Conservation (phyloP, 2,888 invertebrate genomes). For the Frankliniella fusca region DNA sequence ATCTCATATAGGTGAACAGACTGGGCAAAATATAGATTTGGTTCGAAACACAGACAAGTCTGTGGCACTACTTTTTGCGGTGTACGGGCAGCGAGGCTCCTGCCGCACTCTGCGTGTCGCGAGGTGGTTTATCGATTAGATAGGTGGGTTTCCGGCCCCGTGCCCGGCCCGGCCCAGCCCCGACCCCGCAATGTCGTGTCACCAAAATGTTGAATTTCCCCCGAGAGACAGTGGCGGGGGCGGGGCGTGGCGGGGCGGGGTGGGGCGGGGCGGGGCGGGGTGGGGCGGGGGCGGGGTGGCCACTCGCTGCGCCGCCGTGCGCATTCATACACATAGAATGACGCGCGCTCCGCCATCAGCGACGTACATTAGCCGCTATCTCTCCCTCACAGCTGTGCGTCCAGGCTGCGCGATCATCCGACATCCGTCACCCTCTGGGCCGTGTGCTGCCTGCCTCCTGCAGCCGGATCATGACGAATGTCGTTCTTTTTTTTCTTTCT, state of each 20-base stretch:
- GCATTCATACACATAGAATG: neutral
- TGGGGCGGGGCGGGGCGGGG: neutral
- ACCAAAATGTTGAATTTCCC: constrained; percentile 22
- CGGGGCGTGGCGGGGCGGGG: neutral
- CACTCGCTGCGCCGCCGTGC: too few relatives aligned
- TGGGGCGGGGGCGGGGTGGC: too few relatives aligned
- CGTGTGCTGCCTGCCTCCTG: too few relatives aligned
- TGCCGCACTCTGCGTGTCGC: neutral
- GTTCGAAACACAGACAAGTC: neutral
- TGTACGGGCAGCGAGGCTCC: too few relatives aligned
- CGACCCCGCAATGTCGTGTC: neutral
- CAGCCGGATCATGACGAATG: too few relatives aligned
- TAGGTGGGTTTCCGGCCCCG: neutral
- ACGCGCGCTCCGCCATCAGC: neutral
- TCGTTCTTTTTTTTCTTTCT: too few relatives aligned
- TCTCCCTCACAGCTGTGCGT: constrained; percentile 1
- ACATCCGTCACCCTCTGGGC: neutral
- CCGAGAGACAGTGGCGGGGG: neutral
- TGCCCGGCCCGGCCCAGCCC: neutral
- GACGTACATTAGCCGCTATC: constrained; percentile 5
- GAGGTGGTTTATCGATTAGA: constrained; percentile 15
- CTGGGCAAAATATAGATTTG: too few relatives aligned
- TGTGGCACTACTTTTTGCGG: neutral
- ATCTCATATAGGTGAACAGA: neutral
- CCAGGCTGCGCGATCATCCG: neutral